Percentiles rank a stretch among this genome's conserved stretches.
Evolutionary conservation across 2,888 invertebrate species (phyloP).

Genomic region (Sceliomorpha sp.): DNA sequence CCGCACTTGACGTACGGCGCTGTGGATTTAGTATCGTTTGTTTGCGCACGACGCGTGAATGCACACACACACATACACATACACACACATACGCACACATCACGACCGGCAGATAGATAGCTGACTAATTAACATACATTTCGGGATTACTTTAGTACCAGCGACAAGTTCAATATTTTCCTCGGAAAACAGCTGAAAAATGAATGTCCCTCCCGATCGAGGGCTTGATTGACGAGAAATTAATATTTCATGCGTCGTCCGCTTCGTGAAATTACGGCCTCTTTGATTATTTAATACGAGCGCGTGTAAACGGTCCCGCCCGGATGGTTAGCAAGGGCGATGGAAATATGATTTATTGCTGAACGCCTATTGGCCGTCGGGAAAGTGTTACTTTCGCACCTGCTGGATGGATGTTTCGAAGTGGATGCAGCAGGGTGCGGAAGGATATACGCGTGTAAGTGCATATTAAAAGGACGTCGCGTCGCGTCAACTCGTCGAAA

Average conservation of each 20-base stretch:
- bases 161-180: not conserved
- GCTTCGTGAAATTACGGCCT: constrained; percentile 22
- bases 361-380: constrained; percentile 32
- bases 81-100: too few species aligned
- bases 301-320: constrained; percentile 24
- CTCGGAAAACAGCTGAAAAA: constrained; percentile 5
- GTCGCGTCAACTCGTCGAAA: too few species aligned
- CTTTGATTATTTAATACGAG: constrained; percentile 35
- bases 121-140: too few species aligned
- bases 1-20: too few species aligned
- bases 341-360: constrained; percentile 34
- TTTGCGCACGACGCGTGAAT: too few species aligned
- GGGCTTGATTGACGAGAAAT: constrained; percentile 19
- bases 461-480: too few species aligned
- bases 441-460: too few species aligned
- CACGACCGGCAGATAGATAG: too few species aligned
- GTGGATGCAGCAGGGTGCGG: too few species aligned
- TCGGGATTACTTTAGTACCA: not conserved
- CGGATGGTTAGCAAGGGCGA: constrained; percentile 17
- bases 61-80: too few species aligned
- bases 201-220: constrained; percentile 6
- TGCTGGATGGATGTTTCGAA: constrained; percentile 30
- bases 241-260: constrained; percentile 25
- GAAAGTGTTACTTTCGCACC: constrained; percentile 39
- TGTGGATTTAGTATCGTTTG: too few species aligned